Evolutionary conservation across 2,888 invertebrate genomes (phyloP).

Genomic region (Parnassius apollo): DNA sequence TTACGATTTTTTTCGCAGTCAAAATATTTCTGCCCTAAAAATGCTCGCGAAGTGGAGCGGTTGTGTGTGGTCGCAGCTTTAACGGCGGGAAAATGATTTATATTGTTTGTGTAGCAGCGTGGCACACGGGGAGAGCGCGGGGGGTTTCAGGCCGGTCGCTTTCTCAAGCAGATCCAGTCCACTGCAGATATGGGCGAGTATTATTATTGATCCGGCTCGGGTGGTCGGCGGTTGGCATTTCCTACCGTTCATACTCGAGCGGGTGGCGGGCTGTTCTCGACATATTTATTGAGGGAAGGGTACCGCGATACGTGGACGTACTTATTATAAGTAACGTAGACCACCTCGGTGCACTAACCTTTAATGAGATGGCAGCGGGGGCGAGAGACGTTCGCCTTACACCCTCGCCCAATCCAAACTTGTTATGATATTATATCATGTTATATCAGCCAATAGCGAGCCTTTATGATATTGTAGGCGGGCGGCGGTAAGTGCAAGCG

Average conservation of each 20-base stretch:
- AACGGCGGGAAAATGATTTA: constrained; percentile 76
- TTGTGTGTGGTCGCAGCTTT: constrained; percentile 61
- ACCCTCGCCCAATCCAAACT: constrained; percentile 76
- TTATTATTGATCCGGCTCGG: constrained; percentile 79
- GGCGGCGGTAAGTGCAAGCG: constrained; percentile 57
- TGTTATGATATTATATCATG: constrained; percentile 85
- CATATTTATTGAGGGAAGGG: constrained; percentile 71
- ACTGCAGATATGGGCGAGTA: constrained; percentile 80
- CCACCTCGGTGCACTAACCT: constrained; percentile 68
- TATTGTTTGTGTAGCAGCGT: constrained; percentile 74
- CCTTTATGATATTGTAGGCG: constrained; percentile 81
- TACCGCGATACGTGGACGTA: constrained; percentile 57
- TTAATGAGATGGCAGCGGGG: constrained; percentile 56
- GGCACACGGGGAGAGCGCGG: constrained; percentile 39
- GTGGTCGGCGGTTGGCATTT: constrained; percentile 67
- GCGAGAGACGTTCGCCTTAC: constrained; percentile 56
- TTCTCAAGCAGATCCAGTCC: constrained; percentile 78
- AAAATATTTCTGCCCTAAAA: constrained; percentile 3
- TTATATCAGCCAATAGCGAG: constrained; percentile 77
- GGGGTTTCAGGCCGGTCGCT: constrained; percentile 50
- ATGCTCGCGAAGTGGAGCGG: constrained; percentile 33
- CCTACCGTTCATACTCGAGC: constrained; percentile 74
- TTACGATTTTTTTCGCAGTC: no score
- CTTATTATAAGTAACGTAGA: constrained; percentile 62
- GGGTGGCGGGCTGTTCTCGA: constrained; percentile 55